Evolutionary conservation across 2,888 invertebrate genomes (phyloP).

Genomic region (Ceratothoa steindachneri): DNA sequence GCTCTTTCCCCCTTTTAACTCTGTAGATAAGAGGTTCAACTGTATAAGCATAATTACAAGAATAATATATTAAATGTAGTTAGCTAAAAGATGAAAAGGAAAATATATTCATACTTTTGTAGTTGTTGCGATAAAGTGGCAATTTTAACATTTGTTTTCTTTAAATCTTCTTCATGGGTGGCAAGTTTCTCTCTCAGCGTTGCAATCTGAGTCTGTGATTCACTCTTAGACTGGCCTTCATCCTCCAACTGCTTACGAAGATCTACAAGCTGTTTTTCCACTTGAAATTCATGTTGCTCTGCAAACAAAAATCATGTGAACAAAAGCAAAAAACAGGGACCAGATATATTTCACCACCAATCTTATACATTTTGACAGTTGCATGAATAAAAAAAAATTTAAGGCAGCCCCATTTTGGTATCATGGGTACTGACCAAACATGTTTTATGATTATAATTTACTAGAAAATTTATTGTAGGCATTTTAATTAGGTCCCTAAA

Average conservation of each 20-base stretch:
- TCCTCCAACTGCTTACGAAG: slow-evolving; percentile 28
- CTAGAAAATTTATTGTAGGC: too few species aligned
- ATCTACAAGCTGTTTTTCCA: slow-evolving; percentile 27
- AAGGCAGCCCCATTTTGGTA: too few species aligned
- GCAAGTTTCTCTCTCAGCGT: slow-evolving; percentile 9
- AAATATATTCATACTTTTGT: not conserved
- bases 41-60: too few species aligned
- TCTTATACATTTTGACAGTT: too few species aligned
- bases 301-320: slow-evolving; percentile 1
- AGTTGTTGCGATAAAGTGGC: not conserved
- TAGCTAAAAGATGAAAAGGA: not conserved
- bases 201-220: slow-evolving; percentile 14
- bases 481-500: too few species aligned
- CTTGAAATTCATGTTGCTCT: slow-evolving; percentile 33
- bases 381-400: too few species aligned
- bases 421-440: too few species aligned
- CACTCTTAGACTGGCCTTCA: slow-evolving; percentile 14
- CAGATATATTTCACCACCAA: too few species aligned
- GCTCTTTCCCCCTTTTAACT: too few species aligned
- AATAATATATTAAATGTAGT: too few species aligned
- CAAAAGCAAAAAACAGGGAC: not conserved
- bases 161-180: slow-evolving; percentile 16
- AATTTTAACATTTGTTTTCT: not conserved
- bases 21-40: too few species aligned
- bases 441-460: too few species aligned